Evolutionary conservation across 2,113 vertebrate species (phyloP).

Genomic region (Pituophis catenifer): DNA sequence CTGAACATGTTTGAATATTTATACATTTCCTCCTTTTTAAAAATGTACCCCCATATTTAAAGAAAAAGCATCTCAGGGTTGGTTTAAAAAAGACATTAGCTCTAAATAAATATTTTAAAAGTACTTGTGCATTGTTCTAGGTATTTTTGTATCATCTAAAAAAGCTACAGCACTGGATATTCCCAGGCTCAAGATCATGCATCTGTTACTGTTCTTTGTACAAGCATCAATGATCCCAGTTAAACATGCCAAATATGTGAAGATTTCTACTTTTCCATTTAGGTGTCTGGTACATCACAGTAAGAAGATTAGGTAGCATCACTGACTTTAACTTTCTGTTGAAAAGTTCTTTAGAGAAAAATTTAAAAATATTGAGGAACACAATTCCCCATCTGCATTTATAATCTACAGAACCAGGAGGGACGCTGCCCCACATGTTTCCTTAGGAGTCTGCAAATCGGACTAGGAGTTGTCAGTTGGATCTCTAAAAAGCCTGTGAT

Average conservation of each 20-base stretch:
- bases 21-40: neutral
- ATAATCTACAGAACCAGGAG: neutral
- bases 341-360: neutral
- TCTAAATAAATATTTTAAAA: neutral
- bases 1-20: neutral
- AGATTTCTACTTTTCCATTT: neutral
- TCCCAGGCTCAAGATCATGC: neutral
- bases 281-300: neutral
- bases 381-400: neutral
- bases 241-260: neutral
- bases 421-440: neutral
- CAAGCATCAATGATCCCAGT: neutral
- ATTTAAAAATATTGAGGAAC: neutral
- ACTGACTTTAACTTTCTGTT: neutral
- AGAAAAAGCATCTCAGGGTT: neutral
- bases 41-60: neutral
- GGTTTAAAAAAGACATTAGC: neutral
- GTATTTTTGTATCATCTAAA: neutral
- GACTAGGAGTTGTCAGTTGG: neutral
- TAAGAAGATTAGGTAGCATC: neutral
- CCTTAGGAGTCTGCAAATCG: neutral
- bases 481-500: neutral
- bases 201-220: neutral
- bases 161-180: neutral
- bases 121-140: neutral